Evolutionary conservation across 2,113 vertebrate genomes (phyloP).

Genomic region (Phasianus colchicus): DNA sequence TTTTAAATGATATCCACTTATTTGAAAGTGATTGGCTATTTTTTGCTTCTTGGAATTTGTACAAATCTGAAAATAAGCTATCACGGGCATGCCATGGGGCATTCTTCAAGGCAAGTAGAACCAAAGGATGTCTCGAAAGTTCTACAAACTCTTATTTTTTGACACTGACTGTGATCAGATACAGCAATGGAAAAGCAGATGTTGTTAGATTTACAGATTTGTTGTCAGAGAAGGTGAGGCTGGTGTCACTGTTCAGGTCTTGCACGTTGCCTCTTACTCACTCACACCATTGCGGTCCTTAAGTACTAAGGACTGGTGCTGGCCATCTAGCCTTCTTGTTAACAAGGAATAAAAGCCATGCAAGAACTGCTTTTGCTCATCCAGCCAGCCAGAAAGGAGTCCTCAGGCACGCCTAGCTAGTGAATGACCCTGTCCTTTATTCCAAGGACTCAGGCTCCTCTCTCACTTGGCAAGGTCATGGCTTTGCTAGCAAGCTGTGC

Average conservation of each 20-base stretch:
- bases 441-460: background rate
- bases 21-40: background rate
- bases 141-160: background rate
- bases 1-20: background rate
- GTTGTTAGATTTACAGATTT: background rate
- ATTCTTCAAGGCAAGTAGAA: background rate
- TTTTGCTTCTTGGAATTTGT: background rate
- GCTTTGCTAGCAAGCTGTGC: background rate
- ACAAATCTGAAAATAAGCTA: background rate
- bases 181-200: background rate
- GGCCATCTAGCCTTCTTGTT: background rate
- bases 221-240: background rate
- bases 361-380: background rate
- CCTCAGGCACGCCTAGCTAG: background rate
- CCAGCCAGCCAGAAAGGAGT: background rate
- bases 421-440: background rate
- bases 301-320: background rate
- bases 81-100: fast-evolving
- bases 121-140: background rate
- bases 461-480: background rate
- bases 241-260: background rate
- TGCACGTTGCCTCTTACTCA: background rate
- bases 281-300: background rate
- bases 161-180: background rate
- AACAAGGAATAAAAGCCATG: background rate